Conservation (phyloP, 92 coral and sea anemone species). For the Isaurus tuberculatus region DNA sequence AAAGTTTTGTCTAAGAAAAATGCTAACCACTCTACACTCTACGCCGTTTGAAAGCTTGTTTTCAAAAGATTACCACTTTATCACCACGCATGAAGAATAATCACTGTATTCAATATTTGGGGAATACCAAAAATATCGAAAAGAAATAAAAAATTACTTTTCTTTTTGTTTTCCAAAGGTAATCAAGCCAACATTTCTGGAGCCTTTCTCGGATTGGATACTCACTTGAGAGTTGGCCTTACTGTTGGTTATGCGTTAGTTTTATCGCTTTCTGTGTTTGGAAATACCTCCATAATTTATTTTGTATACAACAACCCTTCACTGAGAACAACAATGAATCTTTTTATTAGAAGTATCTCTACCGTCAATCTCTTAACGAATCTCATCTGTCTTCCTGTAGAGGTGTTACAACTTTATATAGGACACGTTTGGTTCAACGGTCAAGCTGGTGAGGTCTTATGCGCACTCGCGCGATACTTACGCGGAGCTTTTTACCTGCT, state of each 20-base stretch:
- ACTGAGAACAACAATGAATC: conserved; percentile 20
- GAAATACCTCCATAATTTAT: conserved; percentile 13
- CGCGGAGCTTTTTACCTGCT: conserved; percentile 27
- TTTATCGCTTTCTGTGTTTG: conserved; percentile 12
- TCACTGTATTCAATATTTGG: neutral
- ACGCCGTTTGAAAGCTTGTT: too few species aligned
- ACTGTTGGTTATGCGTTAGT: conserved; percentile 4
- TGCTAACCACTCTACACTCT: too few species aligned
- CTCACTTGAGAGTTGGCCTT: conserved; percentile 23
- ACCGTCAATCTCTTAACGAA: conserved; percentile 30
- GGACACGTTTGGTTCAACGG: conserved; percentile 32
- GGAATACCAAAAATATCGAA: neutral
- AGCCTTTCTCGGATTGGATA: neutral
- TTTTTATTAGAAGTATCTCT: conserved; percentile 1
- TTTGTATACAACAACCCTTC: neutral
- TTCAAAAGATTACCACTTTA: too few species aligned
- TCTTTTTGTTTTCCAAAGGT: conserved; percentile 10
- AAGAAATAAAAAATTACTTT: neutral
- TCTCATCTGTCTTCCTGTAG: neutral
- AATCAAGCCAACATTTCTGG: neutral
- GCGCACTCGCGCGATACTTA: neutral
- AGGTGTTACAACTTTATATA: conserved; percentile 9
- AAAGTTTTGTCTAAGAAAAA: too few species aligned
- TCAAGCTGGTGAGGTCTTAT: neutral
- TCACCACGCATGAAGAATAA: neutral